Base-by-base conservation (phyloP, 1,140 invertebrate genomes). In the Zaprionus taronus region DNA sequence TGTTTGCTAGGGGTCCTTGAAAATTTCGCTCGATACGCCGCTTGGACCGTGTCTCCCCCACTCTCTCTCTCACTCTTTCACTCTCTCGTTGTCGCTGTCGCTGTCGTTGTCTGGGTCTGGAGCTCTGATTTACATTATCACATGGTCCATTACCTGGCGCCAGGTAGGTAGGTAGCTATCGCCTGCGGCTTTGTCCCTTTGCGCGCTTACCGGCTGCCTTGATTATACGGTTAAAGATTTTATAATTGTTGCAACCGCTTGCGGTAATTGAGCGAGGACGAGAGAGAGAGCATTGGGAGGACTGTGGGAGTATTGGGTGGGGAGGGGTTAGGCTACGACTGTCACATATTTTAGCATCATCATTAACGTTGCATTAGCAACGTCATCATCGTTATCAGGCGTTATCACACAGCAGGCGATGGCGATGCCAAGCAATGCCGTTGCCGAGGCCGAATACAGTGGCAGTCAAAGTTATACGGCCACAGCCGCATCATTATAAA, bases 71-170 rank as follows among this genome's bases (percentile, higher is more conserved):
- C 41, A 7, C 38, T n/a, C 2, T n/a, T 2, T 44, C 41, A 9
- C 41, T 47, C 41, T 44, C 41, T 47, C n/a, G n/a, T n/a, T 47
- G n/a, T 17, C n/a, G 6, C 38, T 15, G 34, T 34, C 15, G 12
- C 51, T 47, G 66, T 53, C 34, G 15, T 64, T 64, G 72, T 74
- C 44, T 63, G 66, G 58, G 41, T 31, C 53, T 56, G 53, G 53
- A 20, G 22, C 56, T 74, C 56, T 74, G 67, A 75, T 75, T 75
- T 75, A 75, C 36, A 75, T 62, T 72, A 65, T 65, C 68, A 47
- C 47, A 71, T 76, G 73, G 68, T 76, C 61, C 68, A 65, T 72
- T 72, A 65, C 66, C 38, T 63, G 60, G 72, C 58, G 47, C 41
- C 56, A 53, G 20, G 15, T 4, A 47, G 41, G n/a, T 44, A n/a